Base-by-base conservation (phyloP, 1,140 invertebrate genomes). In the Psix sp. region DNA sequence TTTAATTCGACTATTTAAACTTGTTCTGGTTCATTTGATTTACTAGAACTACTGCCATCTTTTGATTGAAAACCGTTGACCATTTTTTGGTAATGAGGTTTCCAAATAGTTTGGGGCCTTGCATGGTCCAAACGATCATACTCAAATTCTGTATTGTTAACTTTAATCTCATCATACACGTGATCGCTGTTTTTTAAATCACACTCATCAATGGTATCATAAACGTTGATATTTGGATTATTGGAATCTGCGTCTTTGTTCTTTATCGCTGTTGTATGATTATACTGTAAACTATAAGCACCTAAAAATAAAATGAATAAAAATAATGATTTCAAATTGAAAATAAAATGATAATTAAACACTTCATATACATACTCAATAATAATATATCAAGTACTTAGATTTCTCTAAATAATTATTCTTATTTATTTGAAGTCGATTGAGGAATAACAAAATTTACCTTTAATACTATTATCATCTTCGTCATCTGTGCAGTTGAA, bases 151-250 rank as follows among this genome's bases (percentile, higher is more conserved):
- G 80, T 88, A 46, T 92, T 92, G 66, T 95, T 95, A 17, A 94
- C 93, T 80, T 96, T 96, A 54, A 97, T 96, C 86, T 97, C 95
- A 83, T 96, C 95, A 79, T 97, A 97, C 0, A 96, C 90, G 80
- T 96, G 95, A 70, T 96, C 94, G 9, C 91, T 78, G 74, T 91
- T 93, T 46, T 92, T 90, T 42, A 91, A 89, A 31, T 91, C 90
- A 38, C 91, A 86, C 66, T 93, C 92, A 35, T 94, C 92, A 60
- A 94, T 92, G 73, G 91, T 92, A 59, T 95, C 91, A 79, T 96
- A 96, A 5, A 96, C 89, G 78, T 91, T 91, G 5, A 86, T 76
- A 74, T 95, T 96, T 0, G 94, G 94, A 88, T 96, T 96, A 3
- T 91, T 93, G 5, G 90, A 80, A 83, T 96, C 94, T 0, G 94